Percentiles rank a stretch among this genome's conserved stretches.
These are phyloP conservation scores for Hyles vespertilio DNA, from an alignment of 1,140 invertebrate species.

Conservation along the genomic window DNA sequence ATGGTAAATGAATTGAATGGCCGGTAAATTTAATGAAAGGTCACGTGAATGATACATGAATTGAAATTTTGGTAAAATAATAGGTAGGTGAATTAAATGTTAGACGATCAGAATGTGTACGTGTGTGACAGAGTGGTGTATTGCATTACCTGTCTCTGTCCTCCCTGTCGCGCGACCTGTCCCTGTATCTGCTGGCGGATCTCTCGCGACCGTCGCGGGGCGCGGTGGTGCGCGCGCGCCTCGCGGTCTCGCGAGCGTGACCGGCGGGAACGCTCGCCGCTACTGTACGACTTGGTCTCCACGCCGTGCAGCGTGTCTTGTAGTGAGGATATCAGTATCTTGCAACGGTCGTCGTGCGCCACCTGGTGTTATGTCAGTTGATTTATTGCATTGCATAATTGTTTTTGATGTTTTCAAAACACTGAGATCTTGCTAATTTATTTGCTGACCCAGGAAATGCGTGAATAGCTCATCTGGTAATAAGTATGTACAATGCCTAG, in stretches of 20 bases:
- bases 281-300: conserved; percentile 96
- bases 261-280: conserved; percentile 75
- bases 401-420: no score
- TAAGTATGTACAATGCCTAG: no score
- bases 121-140: no score
- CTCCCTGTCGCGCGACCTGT: conserved; percentile 83
- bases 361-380: conserved; percentile 71
- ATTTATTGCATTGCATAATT: neutral
- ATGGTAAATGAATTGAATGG: no score
- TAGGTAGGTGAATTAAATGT: no score
- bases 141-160: conserved; percentile 70
- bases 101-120: no score
- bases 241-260: conserved; percentile 89
- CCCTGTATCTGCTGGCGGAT: conserved; percentile 87
- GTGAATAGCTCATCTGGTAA: no score
- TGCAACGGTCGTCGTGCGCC: conserved; percentile 97
- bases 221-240: conserved; percentile 83
- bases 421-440: neutral
- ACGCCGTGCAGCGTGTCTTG: conserved; percentile 98
- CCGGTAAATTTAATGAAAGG: no score
- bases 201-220: conserved; percentile 83
- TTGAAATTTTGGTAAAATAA: no score
- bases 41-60: no score
- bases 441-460: no score
- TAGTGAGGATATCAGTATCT: conserved; percentile 96